phyloP scores from a whole-genome alignment of 2,797 vertebrate species.

The Halcyon badia region DNA sequence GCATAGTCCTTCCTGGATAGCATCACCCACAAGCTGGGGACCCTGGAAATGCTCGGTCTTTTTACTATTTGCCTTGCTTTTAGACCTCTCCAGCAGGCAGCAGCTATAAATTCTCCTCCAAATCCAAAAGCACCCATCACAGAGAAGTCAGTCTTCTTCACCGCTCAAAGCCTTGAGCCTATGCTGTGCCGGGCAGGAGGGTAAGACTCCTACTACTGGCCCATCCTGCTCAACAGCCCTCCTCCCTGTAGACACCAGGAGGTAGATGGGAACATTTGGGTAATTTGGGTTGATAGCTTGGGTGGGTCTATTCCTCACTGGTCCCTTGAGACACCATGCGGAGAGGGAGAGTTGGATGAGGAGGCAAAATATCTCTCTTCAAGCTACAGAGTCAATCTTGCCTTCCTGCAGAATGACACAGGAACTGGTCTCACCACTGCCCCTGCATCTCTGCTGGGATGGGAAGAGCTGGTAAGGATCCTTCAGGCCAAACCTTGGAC shows the following conservation, averaged over 20 bases:
- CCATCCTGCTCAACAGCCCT: not conserved
- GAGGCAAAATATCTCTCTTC: not conserved
- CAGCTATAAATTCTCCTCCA: not conserved
- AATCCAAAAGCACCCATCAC: not conserved
- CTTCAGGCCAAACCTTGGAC: not conserved
- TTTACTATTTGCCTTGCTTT: not conserved
- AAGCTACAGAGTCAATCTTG: not conserved
- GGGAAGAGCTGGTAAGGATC: not conserved
- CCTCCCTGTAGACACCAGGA: not conserved
- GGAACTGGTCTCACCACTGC: not conserved
- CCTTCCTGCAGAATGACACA: not conserved
- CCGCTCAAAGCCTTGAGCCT: not conserved
- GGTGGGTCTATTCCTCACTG: not conserved
- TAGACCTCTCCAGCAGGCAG: not conserved
- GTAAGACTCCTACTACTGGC: not conserved
- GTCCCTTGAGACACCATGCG: not conserved
- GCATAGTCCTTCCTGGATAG: not conserved
- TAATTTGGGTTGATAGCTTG: not conserved
- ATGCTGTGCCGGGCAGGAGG: accelerated
- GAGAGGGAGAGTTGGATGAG: not conserved
- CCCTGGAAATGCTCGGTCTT: not conserved
- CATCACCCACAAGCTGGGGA: not conserved
- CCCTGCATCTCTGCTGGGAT: not conserved
- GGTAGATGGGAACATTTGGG: not conserved
- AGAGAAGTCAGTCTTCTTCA: not conserved